A percentile compares a stretch with the other conserved stretches of the same genome.
These are phyloP conservation scores for Chesias legatella DNA, from an alignment of 2,888 invertebrate species.

Conservation along the genomic window DNA sequence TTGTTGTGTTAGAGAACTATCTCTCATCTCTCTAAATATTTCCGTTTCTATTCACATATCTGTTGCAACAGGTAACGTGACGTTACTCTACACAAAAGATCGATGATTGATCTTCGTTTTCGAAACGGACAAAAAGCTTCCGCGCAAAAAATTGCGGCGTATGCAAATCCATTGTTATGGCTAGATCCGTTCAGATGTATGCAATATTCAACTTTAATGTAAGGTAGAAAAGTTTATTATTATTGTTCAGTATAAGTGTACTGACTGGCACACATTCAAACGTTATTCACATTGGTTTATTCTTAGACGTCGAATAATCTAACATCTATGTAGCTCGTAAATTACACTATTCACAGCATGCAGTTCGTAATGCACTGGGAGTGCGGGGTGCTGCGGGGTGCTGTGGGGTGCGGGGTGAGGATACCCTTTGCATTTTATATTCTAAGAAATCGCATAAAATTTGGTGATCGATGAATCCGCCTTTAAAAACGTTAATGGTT, in stretches of 20 bases:
- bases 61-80: slow-evolving; percentile 35
- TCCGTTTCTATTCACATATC: slow-evolving; percentile 13
- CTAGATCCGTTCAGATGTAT: background rate
- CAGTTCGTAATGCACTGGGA: slow-evolving; percentile 1
- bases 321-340: slow-evolving; percentile 31
- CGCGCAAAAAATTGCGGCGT: slow-evolving; percentile 39
- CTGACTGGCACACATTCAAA: slow-evolving; percentile 14
- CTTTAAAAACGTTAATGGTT: background rate
- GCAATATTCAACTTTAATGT: slow-evolving; percentile 2
- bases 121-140: slow-evolving; percentile 36
- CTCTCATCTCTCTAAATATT: slow-evolving; percentile 13
- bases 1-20: background rate
- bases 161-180: slow-evolving; percentile 41
- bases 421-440: slow-evolving; percentile 3
- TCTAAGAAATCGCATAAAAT: slow-evolving; percentile 15
- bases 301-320: slow-evolving; percentile 26
- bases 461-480: slow-evolving; percentile 3
- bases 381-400: background rate
- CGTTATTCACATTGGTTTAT: slow-evolving; percentile 12
- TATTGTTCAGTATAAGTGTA: no score
- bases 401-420: background rate
- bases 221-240: background rate
- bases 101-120: slow-evolving; percentile 37
- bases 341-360: slow-evolving; percentile 20
- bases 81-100: slow-evolving; percentile 27